Conservation (phyloP, 2,113 vertebrate species). For the Grus americana region DNA sequence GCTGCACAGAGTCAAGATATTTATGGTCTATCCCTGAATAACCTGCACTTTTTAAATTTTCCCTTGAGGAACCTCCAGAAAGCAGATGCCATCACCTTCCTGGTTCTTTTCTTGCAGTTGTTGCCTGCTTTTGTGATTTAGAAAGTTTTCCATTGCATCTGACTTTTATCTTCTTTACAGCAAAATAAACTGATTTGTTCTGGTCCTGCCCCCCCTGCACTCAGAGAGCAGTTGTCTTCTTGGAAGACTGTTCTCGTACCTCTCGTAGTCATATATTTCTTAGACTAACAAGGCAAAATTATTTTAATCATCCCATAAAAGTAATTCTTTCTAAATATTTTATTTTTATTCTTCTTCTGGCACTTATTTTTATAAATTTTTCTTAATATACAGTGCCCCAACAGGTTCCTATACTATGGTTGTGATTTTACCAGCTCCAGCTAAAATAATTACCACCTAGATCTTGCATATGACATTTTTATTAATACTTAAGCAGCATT, state of each 20-base stretch:
- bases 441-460: neutral
- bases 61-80: neutral
- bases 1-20: neutral
- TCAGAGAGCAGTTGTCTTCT: neutral
- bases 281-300: neutral
- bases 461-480: neutral
- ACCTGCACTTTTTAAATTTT: neutral
- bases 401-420: neutral
- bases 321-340: neutral
- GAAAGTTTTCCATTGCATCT: neutral
- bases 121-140: neutral
- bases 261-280: neutral
- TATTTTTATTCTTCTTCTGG: neutral
- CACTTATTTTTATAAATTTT: neutral
- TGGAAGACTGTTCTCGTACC: neutral
- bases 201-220: neutral
- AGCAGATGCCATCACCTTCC: neutral
- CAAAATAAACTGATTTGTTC: neutral
- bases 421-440: neutral
- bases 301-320: neutral
- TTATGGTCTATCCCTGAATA: neutral
- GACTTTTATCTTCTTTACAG: neutral
- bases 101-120: neutral
- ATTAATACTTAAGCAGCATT: neutral
- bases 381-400: neutral